These are phyloP conservation scores for Drosophila dunni DNA, from an alignment of 1,140 invertebrate genomes.

Conservation along the genomic window DNA sequence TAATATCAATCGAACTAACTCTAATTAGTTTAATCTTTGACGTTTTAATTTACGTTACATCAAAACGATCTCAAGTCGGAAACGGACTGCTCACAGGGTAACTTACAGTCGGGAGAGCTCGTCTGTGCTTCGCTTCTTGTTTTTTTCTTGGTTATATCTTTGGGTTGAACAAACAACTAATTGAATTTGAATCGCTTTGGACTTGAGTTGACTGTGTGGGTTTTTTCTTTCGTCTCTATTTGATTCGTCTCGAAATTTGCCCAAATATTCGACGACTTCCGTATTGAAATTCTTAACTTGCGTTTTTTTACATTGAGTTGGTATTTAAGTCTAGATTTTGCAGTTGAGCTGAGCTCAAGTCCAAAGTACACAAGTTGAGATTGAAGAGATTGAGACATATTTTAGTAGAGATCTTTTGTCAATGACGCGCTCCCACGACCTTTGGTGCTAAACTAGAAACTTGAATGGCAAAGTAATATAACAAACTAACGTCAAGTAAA, in stretches of 20 bases:
- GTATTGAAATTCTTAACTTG: slow-evolving; percentile 12
- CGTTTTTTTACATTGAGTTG: background rate
- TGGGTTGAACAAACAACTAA: slow-evolving; percentile 61
- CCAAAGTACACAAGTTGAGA: slow-evolving; percentile 5
- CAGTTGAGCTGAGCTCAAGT: background rate
- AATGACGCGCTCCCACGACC: slow-evolving; percentile 75
- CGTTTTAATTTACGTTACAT: too few species aligned
- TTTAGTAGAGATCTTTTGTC: slow-evolving; percentile 45
- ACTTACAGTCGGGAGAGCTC: too few species aligned
- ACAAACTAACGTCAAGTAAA: slow-evolving; percentile 7
- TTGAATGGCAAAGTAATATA: slow-evolving; percentile 24
- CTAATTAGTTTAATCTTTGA: too few species aligned
- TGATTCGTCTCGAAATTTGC: slow-evolving; percentile 5
- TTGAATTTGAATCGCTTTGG: slow-evolving; percentile 56
- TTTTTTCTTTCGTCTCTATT: background rate
- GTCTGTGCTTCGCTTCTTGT: too few species aligned
- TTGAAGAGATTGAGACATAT: slow-evolving; percentile 13
- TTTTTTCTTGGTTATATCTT: background rate
- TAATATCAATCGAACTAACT: too few species aligned
- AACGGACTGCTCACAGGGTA: too few species aligned
- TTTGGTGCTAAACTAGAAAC: slow-evolving; percentile 45
- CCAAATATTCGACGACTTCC: slow-evolving; percentile 23
- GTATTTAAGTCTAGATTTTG: background rate
- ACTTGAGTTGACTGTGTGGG: slow-evolving; percentile 34
- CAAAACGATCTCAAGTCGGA: too few species aligned